These are phyloP conservation scores for Sparus aurata DNA, from an alignment of 2,797 vertebrate species.

Conservation along the genomic window DNA sequence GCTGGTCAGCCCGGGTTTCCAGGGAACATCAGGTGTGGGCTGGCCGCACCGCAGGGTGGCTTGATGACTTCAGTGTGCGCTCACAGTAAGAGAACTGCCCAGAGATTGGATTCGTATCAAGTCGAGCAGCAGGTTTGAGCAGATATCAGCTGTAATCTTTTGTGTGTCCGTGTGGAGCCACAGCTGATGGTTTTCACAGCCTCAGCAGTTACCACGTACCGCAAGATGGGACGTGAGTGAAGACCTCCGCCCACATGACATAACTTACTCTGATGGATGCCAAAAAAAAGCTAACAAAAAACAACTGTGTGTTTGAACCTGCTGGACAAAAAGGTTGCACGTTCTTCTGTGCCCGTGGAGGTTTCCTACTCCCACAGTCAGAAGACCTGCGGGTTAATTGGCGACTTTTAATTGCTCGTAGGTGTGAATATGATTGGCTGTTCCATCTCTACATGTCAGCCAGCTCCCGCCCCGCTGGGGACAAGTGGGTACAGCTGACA, in stretches of 20 bases:
- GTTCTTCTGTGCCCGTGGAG: not conserved
- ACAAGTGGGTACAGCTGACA: not conserved
- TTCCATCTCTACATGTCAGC: no score
- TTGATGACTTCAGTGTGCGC: slow-evolving; percentile 53
- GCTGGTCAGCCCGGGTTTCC: slow-evolving; percentile 45
- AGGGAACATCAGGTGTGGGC: slow-evolving; percentile 61
- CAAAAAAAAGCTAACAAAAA: not conserved
- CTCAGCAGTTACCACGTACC: slow-evolving; percentile 53
- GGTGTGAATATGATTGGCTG: not conserved
- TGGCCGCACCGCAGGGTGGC: slow-evolving; percentile 32
- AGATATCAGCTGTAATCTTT: slow-evolving; percentile 69
- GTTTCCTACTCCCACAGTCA: not conserved
- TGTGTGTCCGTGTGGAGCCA: slow-evolving; percentile 41
- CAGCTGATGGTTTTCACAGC: slow-evolving; percentile 55
- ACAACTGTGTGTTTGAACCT: not conserved
- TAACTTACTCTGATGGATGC: slow-evolving; percentile 25
- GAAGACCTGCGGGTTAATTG: not conserved
- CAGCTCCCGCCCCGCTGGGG: not conserved
- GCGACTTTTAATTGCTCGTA: not conserved
- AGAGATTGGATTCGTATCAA: slow-evolving; percentile 72
- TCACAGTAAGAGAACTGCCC: slow-evolving; percentile 50
- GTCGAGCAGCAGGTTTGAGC: slow-evolving; percentile 63
- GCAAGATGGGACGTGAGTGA: slow-evolving; percentile 46
- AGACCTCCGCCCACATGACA: slow-evolving; percentile 21
- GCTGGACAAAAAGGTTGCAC: not conserved